Percentiles rank a stretch among this genome's conserved stretches.
Conservation (phyloP, 1,140 invertebrate genomes). For the Phthorimaea operculella region DNA sequence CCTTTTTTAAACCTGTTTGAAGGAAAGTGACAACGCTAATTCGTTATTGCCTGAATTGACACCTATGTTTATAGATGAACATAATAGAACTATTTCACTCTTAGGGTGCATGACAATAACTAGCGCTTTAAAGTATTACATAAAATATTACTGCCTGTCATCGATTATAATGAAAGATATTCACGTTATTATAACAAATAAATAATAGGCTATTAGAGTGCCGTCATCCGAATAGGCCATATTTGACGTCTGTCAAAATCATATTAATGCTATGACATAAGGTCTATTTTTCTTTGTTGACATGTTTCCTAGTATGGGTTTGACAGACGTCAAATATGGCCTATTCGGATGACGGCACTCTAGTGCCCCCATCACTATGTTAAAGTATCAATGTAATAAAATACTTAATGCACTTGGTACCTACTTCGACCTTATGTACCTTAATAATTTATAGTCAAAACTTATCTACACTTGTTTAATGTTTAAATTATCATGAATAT, state of each 20-base stretch:
- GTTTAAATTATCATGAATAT: neutral
- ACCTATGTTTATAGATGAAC: slow-evolving; percentile 21
- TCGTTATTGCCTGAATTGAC: too few species aligned
- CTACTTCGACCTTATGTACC: neutral
- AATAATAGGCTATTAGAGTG: neutral
- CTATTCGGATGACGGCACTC: too few species aligned
- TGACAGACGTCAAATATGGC: too few species aligned
- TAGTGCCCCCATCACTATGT: too few species aligned
- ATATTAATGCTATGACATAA: too few species aligned
- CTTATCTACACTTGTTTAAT: too few species aligned
- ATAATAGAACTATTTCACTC: slow-evolving; percentile 19
- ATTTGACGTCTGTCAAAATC: too few species aligned
- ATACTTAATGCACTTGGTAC: slow-evolving; percentile 13
- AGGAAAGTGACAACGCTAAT: too few species aligned
- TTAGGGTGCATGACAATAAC: slow-evolving; percentile 64
- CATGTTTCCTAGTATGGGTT: too few species aligned
- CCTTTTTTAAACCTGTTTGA: too few species aligned
- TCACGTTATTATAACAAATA: neutral
- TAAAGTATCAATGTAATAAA: neutral
- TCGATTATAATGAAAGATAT: neutral
- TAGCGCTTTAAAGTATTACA: slow-evolving; percentile 41
- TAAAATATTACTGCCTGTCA: neutral
- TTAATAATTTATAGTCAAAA: neutral
- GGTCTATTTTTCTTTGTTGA: too few species aligned
- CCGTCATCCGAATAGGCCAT: too few species aligned